Percentiles rank a stretch among this genome's conserved stretches.
Conservation (phyloP, 2,797 vertebrate genomes). For the Apodemus agrarius region DNA sequence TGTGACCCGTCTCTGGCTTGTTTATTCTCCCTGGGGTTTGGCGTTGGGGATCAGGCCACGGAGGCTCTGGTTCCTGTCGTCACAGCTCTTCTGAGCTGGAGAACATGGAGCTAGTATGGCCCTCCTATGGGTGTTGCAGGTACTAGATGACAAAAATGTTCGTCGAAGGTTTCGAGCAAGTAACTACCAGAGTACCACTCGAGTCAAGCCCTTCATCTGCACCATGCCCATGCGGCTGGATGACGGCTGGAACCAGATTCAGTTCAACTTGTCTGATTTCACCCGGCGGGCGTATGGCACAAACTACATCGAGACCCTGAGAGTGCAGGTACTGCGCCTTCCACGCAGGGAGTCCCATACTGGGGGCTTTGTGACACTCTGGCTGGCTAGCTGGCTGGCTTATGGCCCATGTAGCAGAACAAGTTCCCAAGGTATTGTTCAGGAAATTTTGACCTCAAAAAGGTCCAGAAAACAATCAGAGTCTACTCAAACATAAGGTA, state of each 20-base stretch:
- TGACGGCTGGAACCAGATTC: constrained; percentile 99
- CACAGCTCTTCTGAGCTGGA: not conserved
- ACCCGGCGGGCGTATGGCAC: constrained; percentile 97
- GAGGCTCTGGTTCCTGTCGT: not conserved
- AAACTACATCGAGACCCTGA: constrained; percentile 97
- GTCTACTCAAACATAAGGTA: not conserved
- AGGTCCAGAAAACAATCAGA: not conserved
- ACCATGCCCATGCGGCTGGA: constrained; percentile 99
- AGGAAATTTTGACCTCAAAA: not conserved
- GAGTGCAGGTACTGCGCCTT: constrained; percentile 92
- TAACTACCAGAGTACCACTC: constrained; percentile 97
- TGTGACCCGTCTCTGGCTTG: constrained; percentile 20
- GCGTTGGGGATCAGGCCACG: constrained; percentile 28
- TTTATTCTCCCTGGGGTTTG: constrained; percentile 46
- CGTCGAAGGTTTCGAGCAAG: constrained; percentile 95
- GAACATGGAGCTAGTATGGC: not conserved
- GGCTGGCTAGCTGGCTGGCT: not conserved
- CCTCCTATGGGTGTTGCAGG: constrained; percentile 84
- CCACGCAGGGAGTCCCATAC: not conserved
- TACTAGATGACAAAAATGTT: constrained; percentile 97
- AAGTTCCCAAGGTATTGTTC: not conserved
- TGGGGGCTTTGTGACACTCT: not conserved
- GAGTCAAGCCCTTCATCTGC: constrained; percentile 98
- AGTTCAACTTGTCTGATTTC: constrained; percentile 98
- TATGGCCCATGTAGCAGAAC: not conserved